phyloP scores from a whole-genome alignment of 2,888 invertebrate genomes.

The Entomobrya proxima region DNA sequence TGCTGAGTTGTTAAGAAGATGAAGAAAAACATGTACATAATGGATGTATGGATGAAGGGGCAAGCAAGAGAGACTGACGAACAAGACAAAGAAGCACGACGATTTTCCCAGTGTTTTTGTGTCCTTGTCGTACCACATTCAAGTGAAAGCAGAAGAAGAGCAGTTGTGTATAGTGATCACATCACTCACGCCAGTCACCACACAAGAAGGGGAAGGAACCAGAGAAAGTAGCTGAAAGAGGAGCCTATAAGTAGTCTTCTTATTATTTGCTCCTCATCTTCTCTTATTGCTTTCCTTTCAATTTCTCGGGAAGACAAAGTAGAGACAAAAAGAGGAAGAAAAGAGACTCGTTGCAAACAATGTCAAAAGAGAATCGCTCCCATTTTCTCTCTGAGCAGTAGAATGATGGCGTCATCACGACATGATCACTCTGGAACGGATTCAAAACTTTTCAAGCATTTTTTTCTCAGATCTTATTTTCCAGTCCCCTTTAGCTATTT shows the following conservation, averaged over 20 bases:
- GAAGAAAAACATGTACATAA: not conserved
- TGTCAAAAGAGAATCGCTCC: conserved; percentile 14
- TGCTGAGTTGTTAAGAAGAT: not conserved
- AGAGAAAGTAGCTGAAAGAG: too few species aligned
- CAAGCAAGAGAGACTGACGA: not conserved
- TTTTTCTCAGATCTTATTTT: not conserved
- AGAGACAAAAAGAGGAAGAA: not conserved
- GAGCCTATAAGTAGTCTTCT: not conserved
- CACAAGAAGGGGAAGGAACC: not conserved
- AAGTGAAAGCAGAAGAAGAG: conserved; percentile 1
- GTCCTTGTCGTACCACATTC: not conserved
- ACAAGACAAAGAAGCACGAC: too few species aligned
- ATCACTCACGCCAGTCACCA: conserved; percentile 26
- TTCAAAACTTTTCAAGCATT: conserved; percentile 15
- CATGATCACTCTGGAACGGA: conserved; percentile 38
- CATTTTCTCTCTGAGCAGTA: not conserved
- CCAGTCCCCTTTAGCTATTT: conserved; percentile 22
- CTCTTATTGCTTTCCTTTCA: conserved; percentile 12
- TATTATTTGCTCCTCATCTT: conserved; percentile 11
- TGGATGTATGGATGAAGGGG: not conserved
- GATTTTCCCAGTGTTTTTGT: not conserved
- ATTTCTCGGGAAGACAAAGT: not conserved
- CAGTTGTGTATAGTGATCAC: not conserved
- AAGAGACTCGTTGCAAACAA: not conserved
- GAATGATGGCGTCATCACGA: conserved; percentile 24